phyloP scores from a whole-genome alignment of 1,140 invertebrate genomes.

The Grapholita molesta region DNA sequence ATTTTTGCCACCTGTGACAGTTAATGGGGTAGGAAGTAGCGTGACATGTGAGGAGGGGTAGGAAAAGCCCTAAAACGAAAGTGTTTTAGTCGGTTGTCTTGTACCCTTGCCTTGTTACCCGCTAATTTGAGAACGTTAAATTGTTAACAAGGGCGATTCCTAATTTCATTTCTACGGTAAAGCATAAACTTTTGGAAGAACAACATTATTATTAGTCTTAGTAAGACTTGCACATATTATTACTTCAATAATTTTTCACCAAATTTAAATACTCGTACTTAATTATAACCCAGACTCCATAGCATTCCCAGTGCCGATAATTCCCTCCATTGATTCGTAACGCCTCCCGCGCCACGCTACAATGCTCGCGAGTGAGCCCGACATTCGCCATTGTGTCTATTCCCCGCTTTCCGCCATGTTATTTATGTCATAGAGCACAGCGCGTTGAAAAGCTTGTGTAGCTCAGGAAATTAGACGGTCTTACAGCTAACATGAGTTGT shows the following conservation, averaged over 20 bases:
- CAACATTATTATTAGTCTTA: too few species aligned
- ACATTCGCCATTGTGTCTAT: slow-evolving; percentile 74
- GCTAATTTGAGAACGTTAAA: too few species aligned
- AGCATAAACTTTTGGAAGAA: too few species aligned
- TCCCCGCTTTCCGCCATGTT: slow-evolving; percentile 60
- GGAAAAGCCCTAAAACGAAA: too few species aligned
- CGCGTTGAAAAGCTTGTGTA: slow-evolving; percentile 11
- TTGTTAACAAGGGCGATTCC: not conserved
- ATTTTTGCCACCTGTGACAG: too few species aligned
- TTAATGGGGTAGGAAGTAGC: too few species aligned
- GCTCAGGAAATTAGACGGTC: not conserved
- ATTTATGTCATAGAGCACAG: slow-evolving; percentile 51
- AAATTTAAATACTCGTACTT: not conserved
- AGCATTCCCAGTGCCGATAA: slow-evolving; percentile 54
- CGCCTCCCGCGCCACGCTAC: slow-evolving; percentile 75
- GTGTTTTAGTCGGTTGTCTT: too few species aligned
- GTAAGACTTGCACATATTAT: too few species aligned
- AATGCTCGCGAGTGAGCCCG: slow-evolving; percentile 71
- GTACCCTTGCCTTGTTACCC: too few species aligned
- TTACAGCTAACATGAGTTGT: not conserved
- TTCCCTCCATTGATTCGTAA: slow-evolving; percentile 78
- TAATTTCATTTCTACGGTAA: not conserved
- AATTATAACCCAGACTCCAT: slow-evolving; percentile 30
- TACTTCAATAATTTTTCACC: too few species aligned
- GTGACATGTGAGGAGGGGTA: too few species aligned